Conservation (phyloP, 2,888 invertebrate species). For the Blastobasis adustella region DNA sequence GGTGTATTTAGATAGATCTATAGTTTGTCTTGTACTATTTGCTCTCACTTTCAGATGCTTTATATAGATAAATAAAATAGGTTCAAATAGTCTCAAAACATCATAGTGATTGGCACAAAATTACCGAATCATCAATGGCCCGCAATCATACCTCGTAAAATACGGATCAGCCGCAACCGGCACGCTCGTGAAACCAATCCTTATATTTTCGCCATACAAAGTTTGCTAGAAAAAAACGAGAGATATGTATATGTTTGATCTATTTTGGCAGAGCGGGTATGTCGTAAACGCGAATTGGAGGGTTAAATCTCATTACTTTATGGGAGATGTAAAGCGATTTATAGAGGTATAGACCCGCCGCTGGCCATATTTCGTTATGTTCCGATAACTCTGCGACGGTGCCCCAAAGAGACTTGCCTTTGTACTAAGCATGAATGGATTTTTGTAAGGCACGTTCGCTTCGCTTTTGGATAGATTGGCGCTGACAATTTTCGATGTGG, state of each 20-base stretch:
- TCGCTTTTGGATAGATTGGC: too few species aligned
- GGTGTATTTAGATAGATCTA: too few species aligned
- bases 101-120: too few species aligned
- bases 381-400: conserved; percentile 57
- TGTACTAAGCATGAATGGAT: conserved; percentile 2
- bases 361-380: conserved; percentile 64
- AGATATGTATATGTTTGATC: conserved; percentile 39
- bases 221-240: conserved; percentile 19
- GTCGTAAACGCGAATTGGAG: conserved; percentile 62
- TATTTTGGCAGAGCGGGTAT: conserved; percentile 43
- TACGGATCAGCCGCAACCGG: conserved; percentile 10
- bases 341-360: conserved; percentile 42
- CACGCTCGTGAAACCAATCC: conserved; percentile 4
- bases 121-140: too few species aligned
- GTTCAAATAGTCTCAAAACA: too few species aligned
- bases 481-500: too few species aligned
- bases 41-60: too few species aligned
- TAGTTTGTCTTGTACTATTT: too few species aligned
- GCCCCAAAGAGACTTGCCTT: conserved; percentile 5
- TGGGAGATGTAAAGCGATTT: conserved; percentile 68
- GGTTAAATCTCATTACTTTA: conserved; percentile 72
- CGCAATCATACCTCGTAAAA: too few species aligned
- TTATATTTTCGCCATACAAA: conserved; percentile 7
- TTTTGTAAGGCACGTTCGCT: too few species aligned
- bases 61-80: too few species aligned